phyloP scores from a whole-genome alignment of 2,797 vertebrate genomes.

The Fistularia tabacaria region DNA sequence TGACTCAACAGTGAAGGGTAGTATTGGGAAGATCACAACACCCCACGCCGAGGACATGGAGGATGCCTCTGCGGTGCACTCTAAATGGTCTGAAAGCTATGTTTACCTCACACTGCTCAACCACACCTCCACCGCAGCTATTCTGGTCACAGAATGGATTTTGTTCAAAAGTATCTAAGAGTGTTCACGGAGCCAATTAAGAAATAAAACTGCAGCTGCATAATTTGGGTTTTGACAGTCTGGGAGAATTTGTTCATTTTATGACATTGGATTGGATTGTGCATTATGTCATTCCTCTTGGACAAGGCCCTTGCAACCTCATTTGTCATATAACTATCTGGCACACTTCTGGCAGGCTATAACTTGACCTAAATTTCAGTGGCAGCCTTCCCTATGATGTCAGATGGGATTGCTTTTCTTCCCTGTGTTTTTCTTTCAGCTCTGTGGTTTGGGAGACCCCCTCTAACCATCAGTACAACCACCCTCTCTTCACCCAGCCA shows the following conservation, averaged over 20 bases:
- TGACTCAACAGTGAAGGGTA: slow-evolving; percentile 74
- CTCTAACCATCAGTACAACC: slow-evolving; percentile 54
- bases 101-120: slow-evolving; percentile 33
- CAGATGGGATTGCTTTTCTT: slow-evolving; percentile 68
- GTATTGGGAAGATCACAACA: slow-evolving; percentile 67
- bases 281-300: slow-evolving; percentile 21
- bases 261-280: slow-evolving; percentile 14
- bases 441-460: slow-evolving; percentile 64
- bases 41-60: slow-evolving; percentile 63
- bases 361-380: slow-evolving; percentile 63
- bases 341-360: slow-evolving; percentile 35
- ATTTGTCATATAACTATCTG: slow-evolving; percentile 28
- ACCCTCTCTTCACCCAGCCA: slow-evolving; percentile 55
- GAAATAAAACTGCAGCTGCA: slow-evolving; percentile 8
- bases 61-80: slow-evolving; percentile 65
- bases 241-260: slow-evolving; percentile 22
- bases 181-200: slow-evolving; percentile 8
- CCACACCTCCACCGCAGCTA: slow-evolving; percentile 25
- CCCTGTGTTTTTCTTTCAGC: slow-evolving; percentile 68
- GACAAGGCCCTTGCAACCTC: slow-evolving; percentile 15
- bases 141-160: slow-evolving; percentile 18
- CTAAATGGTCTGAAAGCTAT: slow-evolving; percentile 69
- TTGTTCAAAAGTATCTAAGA: slow-evolving; percentile 9
- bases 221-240: slow-evolving; percentile 16
- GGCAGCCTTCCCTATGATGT: slow-evolving; percentile 58